Conservation (phyloP, 2,888 invertebrate genomes). For the Diplolepis rosae region DNA sequence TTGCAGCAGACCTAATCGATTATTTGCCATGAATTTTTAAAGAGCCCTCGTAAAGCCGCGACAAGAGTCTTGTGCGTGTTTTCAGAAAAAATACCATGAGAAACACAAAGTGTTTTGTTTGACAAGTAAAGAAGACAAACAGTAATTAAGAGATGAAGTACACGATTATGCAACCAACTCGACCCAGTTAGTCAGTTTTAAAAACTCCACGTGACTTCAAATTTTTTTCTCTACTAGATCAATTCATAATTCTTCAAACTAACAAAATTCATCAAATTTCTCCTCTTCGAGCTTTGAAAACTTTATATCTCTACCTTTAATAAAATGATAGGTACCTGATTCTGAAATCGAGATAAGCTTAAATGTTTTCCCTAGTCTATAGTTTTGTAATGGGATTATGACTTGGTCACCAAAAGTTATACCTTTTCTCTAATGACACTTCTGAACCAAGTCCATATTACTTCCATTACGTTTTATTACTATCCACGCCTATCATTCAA, state of each 20-base stretch:
- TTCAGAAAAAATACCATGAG: conserved; percentile 9
- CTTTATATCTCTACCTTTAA: too few relatives aligned
- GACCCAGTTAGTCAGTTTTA: too few relatives aligned
- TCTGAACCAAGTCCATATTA: not conserved
- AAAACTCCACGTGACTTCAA: too few relatives aligned
- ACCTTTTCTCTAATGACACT: conserved; percentile 11
- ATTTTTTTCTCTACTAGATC: too few relatives aligned
- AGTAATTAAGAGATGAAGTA: not conserved
- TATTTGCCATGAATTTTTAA: conserved; percentile 57
- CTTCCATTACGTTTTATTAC: conserved; percentile 1
- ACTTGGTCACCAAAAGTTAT: not conserved
- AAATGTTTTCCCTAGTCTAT: not conserved
- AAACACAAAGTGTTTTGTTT: not conserved
- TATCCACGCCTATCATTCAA: conserved; percentile 6
- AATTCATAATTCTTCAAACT: too few relatives aligned
- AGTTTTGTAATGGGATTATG: not conserved
- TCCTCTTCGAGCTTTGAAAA: too few relatives aligned
- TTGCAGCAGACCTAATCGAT: conserved; percentile 53
- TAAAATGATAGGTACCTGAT: too few relatives aligned
- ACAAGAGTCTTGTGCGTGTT: conserved; percentile 44
- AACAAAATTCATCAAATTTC: too few relatives aligned
- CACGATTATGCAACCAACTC: too few relatives aligned
- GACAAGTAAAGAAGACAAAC: conserved; percentile 6
- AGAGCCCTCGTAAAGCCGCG: conserved; percentile 46
- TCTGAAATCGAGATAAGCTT: too few relatives aligned